Percentiles rank a stretch among this genome's conserved stretches.
Conservation (phyloP, 2,113 vertebrate species). For the Collichthys lucidus region DNA sequence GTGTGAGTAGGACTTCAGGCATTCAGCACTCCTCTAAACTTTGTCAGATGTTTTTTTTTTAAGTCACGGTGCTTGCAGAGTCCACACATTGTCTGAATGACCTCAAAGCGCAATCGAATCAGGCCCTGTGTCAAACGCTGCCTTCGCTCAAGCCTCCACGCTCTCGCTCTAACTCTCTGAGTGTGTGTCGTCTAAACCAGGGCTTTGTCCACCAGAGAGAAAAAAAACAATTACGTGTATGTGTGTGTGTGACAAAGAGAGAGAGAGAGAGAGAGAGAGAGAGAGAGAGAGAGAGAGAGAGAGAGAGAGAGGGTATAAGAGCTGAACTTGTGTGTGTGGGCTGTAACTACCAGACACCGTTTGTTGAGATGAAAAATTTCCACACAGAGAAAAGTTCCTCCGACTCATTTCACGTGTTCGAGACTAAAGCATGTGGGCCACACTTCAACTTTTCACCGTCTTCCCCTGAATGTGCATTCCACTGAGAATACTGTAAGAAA, state of each 20-base stretch:
- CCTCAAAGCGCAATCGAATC: constrained; percentile 54
- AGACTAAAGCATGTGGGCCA: background rate
- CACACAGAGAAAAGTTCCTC: constrained; percentile 21
- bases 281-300: too few relatives aligned
- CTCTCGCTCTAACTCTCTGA: constrained; percentile 18
- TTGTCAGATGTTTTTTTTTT: background rate
- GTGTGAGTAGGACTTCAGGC: background rate
- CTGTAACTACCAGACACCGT: constrained; percentile 18
- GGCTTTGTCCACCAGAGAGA: constrained; percentile 55
- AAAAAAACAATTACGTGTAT: constrained; percentile 33
- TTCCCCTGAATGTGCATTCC: background rate
- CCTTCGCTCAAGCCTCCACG: constrained; percentile 30
- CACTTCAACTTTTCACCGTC: constrained; percentile 17
- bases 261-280: too few relatives aligned
- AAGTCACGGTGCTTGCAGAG: background rate
- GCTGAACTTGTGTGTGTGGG: constrained; percentile 33
- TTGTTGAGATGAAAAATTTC: constrained; percentile 20
- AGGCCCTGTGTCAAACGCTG: constrained; percentile 20
- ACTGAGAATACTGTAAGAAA: background rate
- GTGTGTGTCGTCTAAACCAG: constrained; percentile 25
- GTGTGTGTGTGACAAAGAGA: background rate
- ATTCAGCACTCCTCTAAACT: background rate
- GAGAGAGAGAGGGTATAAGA: background rate
- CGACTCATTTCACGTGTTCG: constrained; percentile 8
- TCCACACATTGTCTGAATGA: constrained; percentile 16